Evolutionary conservation across 1,140 invertebrate genomes (phyloP), one percentile per base, ranked within the genome.

Genomic region (Whitmania pigra): DNA sequence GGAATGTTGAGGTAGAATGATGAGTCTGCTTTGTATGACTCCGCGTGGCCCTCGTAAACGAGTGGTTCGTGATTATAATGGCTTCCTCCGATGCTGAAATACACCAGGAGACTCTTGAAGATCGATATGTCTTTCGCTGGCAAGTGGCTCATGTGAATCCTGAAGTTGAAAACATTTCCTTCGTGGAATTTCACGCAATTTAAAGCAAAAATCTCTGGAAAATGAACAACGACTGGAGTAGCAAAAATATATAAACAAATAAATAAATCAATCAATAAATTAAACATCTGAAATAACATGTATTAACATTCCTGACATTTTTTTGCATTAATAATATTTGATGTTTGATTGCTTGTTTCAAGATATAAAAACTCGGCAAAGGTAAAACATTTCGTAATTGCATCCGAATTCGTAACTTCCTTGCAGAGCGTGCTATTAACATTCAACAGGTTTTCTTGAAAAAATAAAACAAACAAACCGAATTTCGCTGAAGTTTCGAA

Each of bases 401-500:
- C 43, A 7, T 49, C 43, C 43, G 43, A 49, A 49, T 49, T 11
- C 43, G 5, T 49, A 49, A 49, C 43, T 49, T 17, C 15, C 43
- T 13, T 49, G 15, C 13, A 11, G 13, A 49, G 43, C 5, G 13
- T 49, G 0, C 43, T 17, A 49, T 49, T 49, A 49, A 49, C 43
- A 49, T 49, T 49, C 43, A 49, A 49, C 43, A 49, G 43, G 43
- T 49, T 49, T 49, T 49, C 43, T 49, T 49, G 43, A 11, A 49
- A 43, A 49, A 49, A 49, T 49, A 49, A 49, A 63, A 63, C 20
- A 13, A 31, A 13, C 57, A 22, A 25, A 87, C 77, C 89, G 88
- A 22, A 93, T 86, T 0, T 87, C 87, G 18, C 88, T 89, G 83
- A 95, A 93, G 81, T 95, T 93, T 2, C 91, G 84, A 18, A 92